A percentile compares a stretch with the other conserved stretches of the same genome.
Evolutionary conservation across 2,113 vertebrate genomes (phyloP).

Genomic region (Oncorhynchus kisutch): DNA sequence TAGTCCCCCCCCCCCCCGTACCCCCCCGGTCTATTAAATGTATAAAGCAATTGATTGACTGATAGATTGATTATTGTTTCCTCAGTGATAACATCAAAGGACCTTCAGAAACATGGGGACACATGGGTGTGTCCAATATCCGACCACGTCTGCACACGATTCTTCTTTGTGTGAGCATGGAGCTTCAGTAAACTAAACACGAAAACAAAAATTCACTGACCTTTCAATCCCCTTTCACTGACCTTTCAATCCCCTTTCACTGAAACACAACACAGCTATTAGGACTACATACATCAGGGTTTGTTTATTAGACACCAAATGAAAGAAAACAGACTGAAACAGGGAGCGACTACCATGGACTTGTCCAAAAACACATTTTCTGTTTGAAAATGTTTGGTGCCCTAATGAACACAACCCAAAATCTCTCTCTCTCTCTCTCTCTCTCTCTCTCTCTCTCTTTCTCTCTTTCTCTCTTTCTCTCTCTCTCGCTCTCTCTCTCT

Average conservation of each 20-base stretch:
- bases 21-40: too few species aligned
- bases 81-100: constrained; percentile 93
- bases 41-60: not conserved
- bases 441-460: constrained; percentile 20
- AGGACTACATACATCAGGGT: not conserved
- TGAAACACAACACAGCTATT: not conserved
- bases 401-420: not conserved
- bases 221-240: too few species aligned
- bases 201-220: too few species aligned
- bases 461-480: too few species aligned
- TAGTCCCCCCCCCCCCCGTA: too few species aligned
- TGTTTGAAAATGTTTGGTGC: too few species aligned
- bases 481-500: too few species aligned
- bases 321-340: too few species aligned
- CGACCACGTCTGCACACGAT: constrained; percentile 94
- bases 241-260: too few species aligned
- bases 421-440: not conserved
- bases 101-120: constrained; percentile 93
- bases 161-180: constrained; percentile 95
- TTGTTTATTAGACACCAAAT: too few species aligned
- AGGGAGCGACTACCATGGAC: too few species aligned
- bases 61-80: not conserved
- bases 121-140: constrained; percentile 95
- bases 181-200: not conserved
- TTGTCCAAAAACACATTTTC: not conserved